Percentiles rank a stretch among this genome's conserved stretches.
phyloP scores from a whole-genome alignment of 2,797 vertebrate genomes.

The Caiman crocodilus region DNA sequence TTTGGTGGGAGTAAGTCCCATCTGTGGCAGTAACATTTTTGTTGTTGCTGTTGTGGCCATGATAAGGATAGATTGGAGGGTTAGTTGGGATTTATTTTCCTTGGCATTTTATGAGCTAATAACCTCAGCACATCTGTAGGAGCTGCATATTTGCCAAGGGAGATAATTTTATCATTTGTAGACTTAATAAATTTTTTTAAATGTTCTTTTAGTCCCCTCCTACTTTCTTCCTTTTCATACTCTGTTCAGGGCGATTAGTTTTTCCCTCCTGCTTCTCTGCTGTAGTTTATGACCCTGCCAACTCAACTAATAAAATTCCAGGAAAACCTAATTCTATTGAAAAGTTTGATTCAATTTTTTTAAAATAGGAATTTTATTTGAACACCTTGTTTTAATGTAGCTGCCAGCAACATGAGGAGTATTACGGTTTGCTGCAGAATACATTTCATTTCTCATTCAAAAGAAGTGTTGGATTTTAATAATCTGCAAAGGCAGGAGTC shows the following conservation, averaged over 20 bases:
- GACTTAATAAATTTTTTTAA: slow-evolving; percentile 16
- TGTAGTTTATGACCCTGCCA: slow-evolving; percentile 59
- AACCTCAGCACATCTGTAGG: slow-evolving; percentile 18
- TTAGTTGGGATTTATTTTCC: slow-evolving; percentile 3
- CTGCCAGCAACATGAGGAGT: slow-evolving; percentile 16
- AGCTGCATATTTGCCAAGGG: slow-evolving; percentile 24
- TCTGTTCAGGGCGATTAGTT: slow-evolving; percentile 30
- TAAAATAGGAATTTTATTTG: slow-evolving; percentile 54
- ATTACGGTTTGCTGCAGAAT: slow-evolving; percentile 23
- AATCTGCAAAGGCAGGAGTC: slow-evolving; percentile 50
- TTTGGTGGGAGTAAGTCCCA: not conserved
- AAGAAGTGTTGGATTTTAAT: slow-evolving; percentile 46
- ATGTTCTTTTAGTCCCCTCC: not conserved
- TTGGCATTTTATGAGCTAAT: not conserved
- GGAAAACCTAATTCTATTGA: slow-evolving; percentile 56
- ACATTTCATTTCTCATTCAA: slow-evolving; percentile 44
- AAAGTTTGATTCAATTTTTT: slow-evolving; percentile 58
- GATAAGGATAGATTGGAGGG: not conserved
- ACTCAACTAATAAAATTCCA: slow-evolving; percentile 57
- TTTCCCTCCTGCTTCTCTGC: slow-evolving; percentile 30
- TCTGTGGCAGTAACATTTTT: rapidly evolving
- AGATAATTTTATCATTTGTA: slow-evolving; percentile 37
- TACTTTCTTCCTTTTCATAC: slow-evolving; percentile 25
- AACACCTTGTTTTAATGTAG: slow-evolving; percentile 20
- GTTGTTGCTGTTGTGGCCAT: not conserved